Percentiles rank a stretch among this genome's conserved stretches.
Conservation (phyloP, 2,113 vertebrate genomes). For the Ceyx cyanopectus region DNA sequence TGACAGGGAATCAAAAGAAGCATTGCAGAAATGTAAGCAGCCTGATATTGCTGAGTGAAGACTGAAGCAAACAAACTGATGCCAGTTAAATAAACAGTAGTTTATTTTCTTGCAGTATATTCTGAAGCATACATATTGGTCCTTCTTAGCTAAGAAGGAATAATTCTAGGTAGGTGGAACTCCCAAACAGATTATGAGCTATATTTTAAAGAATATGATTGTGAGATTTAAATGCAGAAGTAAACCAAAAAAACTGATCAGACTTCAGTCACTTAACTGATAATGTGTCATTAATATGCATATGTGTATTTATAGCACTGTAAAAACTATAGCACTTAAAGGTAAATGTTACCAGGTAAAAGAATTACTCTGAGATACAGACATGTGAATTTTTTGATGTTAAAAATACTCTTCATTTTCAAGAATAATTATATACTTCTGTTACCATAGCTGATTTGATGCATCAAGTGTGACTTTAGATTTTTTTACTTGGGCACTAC, state of each 20-base stretch:
- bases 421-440: neutral
- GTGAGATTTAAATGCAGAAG: neutral
- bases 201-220: neutral
- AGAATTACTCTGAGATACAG: neutral
- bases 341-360: neutral
- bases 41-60: neutral
- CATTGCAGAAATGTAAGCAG: neutral
- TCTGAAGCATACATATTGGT: neutral
- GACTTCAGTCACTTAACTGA: neutral
- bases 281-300: neutral
- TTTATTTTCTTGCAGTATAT: constrained; percentile 7
- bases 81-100: neutral
- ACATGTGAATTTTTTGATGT: neutral
- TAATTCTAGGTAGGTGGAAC: neutral
- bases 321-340: neutral
- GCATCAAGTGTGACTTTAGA: neutral
- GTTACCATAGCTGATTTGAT: neutral
- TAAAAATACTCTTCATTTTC: neutral
- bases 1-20: constrained; percentile 20
- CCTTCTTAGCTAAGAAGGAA: neutral
- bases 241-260: neutral
- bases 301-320: neutral
- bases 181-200: neutral
- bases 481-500: neutral
- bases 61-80: neutral